Percentiles rank a stretch among this genome's conserved stretches.
Conservation (phyloP, 2,113 vertebrate genomes). For the Pholis gunnellus region DNA sequence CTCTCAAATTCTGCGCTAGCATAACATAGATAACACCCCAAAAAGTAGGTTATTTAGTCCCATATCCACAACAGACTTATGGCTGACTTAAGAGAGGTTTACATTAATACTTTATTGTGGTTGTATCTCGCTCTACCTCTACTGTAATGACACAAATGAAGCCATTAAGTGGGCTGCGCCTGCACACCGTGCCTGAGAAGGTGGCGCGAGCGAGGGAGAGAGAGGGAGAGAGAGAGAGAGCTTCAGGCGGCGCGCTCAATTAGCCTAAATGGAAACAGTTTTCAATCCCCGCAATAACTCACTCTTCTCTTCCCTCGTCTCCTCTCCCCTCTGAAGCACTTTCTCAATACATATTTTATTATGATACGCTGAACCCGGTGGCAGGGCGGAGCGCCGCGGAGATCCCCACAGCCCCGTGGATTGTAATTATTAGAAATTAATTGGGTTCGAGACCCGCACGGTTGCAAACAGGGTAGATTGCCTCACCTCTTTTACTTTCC, state of each 20-base stretch:
- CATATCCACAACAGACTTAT: slow-evolving; percentile 49
- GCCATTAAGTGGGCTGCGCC: slow-evolving; percentile 87
- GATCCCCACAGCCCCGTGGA: slow-evolving; percentile 88
- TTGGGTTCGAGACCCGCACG: slow-evolving; percentile 91
- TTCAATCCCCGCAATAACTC: slow-evolving; percentile 93
- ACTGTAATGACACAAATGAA: slow-evolving; percentile 88
- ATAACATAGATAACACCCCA: neutral
- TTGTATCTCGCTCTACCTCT: slow-evolving; percentile 90
- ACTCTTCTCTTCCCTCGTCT: slow-evolving; percentile 79
- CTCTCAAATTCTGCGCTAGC: neutral
- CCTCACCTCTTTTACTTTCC: slow-evolving; percentile 78
- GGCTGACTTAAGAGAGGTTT: slow-evolving; percentile 87
- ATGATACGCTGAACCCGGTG: slow-evolving; percentile 88
- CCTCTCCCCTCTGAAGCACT: slow-evolving; percentile 77
- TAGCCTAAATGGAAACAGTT: slow-evolving; percentile 96
- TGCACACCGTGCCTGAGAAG: slow-evolving; percentile 81
- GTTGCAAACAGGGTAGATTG: slow-evolving; percentile 89
- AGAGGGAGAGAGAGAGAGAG: slow-evolving; percentile 67
- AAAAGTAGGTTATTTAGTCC: neutral
- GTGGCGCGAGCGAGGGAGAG: slow-evolving; percentile 63
- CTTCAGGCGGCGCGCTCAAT: slow-evolving; percentile 88
- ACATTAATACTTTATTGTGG: slow-evolving; percentile 91
- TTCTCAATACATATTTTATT: slow-evolving; percentile 91
- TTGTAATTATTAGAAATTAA: slow-evolving; percentile 98
- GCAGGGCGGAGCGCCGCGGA: slow-evolving; percentile 82